Conservation (phyloP, 2,888 invertebrate species). For the Megamerina dolium region DNA sequence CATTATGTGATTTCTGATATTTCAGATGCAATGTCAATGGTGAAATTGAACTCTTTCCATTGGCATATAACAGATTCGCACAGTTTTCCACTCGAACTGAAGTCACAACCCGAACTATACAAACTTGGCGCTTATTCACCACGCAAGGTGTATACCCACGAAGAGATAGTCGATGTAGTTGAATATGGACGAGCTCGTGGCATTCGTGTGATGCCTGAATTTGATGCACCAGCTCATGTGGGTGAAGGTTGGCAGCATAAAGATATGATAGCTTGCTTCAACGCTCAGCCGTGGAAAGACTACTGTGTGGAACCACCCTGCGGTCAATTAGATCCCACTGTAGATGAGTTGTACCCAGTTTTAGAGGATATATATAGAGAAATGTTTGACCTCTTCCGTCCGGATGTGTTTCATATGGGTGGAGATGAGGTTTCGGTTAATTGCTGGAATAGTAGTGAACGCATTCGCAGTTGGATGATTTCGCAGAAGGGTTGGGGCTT, state of each 20-base stretch:
- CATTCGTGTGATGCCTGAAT: constrained; percentile 83
- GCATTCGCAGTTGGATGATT: constrained; percentile 65
- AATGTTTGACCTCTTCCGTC: constrained; percentile 56
- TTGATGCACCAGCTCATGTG: constrained; percentile 86
- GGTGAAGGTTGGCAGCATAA: constrained; percentile 80
- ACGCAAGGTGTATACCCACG: constrained; percentile 59
- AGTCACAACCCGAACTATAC: constrained; percentile 64
- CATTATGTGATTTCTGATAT: constrained; percentile 2
- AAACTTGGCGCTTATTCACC: constrained; percentile 74
- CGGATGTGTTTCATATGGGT: constrained; percentile 83
- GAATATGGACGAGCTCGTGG: constrained; percentile 69
- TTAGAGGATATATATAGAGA: constrained; percentile 68
- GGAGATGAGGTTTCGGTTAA: constrained; percentile 67
- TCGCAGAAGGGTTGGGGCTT: constrained; percentile 57
- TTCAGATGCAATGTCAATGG: constrained; percentile 79
- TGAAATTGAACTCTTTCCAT: constrained; percentile 89
- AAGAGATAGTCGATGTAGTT: constrained; percentile 56
- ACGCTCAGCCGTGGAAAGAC: constrained; percentile 66
- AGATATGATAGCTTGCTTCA: constrained; percentile 61
- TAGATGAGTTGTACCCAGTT: constrained; percentile 62
- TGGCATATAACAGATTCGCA: constrained; percentile 94
- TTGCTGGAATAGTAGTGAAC: constrained; percentile 71
- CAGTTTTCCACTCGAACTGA: constrained; percentile 83
- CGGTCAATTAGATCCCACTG: constrained; percentile 73
- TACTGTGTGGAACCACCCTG: constrained; percentile 78